Conservation (phyloP, 37 sponge, comb jelly and placozoan genomes). For the Oscarella lobularis region DNA sequence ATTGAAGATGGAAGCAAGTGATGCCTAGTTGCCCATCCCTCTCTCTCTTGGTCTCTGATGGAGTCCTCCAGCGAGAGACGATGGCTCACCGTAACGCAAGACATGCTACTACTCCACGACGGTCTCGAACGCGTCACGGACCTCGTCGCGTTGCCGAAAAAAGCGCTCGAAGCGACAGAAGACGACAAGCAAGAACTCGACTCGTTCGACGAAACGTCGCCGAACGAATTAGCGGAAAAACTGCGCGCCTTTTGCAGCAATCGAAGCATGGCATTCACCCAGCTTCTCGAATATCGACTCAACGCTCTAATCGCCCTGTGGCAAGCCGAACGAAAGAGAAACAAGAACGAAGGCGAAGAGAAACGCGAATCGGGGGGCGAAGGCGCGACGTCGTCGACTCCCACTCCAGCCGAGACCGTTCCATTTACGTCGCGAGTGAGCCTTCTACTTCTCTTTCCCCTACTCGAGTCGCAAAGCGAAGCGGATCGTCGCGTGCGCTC, state of each 20-base stretch:
- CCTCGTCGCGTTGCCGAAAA: neutral
- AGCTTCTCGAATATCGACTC: conserved; percentile 59
- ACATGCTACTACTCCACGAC: neutral
- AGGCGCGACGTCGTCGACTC: neutral
- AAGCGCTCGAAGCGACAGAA: neutral
- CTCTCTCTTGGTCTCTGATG: too few species aligned
- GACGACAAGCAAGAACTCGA: conserved; percentile 33
- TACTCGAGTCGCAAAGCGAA: conserved; percentile 62
- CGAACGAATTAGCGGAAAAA: conserved; percentile 1
- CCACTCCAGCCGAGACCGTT: too few species aligned
- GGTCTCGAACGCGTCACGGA: neutral
- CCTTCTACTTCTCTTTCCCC: conserved; percentile 68
- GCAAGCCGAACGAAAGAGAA: conserved; percentile 24
- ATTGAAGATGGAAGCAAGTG: neutral
- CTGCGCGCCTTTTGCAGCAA: conserved; percentile 12
- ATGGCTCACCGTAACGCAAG: neutral
- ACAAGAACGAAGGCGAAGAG: conserved; percentile 5
- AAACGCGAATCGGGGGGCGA: neutral
- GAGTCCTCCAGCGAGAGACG: too few species aligned
- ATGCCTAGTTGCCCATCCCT: too few species aligned
- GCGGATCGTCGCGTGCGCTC: conserved; percentile 45
- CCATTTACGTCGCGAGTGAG: conserved; percentile 70
- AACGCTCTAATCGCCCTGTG: conserved; percentile 66
- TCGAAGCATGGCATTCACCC: conserved; percentile 26
- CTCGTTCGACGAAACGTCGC: conserved; percentile 44